Conservation (phyloP, 2,888 invertebrate species). For the Nasonovia ribisnigri region DNA sequence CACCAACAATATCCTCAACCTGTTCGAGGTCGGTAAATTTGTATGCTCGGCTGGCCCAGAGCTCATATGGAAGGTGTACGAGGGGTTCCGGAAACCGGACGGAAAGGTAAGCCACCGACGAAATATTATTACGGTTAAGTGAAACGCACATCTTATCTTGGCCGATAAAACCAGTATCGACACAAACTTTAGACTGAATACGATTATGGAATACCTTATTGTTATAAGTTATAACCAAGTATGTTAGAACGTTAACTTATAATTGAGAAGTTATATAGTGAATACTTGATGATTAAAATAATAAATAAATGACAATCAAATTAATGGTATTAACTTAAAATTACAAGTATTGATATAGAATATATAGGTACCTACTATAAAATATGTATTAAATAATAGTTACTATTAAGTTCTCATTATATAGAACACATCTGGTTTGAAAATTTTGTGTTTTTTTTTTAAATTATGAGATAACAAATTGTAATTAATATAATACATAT, state of each 20-base stretch:
- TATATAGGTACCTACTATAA: neutral
- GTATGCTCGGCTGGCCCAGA: constrained; percentile 88
- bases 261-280: neutral
- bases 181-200: neutral
- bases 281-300: neutral
- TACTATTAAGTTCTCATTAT: neutral
- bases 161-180: neutral
- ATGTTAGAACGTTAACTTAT: neutral
- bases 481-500: neutral
- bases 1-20: constrained; percentile 86
- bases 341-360: neutral
- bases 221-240: neutral
- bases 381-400: neutral
- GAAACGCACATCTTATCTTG: neutral
- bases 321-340: neutral
- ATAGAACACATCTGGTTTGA: neutral
- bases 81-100: constrained; percentile 88
- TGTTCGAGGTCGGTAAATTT: constrained; percentile 89
- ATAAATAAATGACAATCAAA: neutral
- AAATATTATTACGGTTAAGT: neutral
- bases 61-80: constrained; percentile 91
- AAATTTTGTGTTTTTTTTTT: neutral
- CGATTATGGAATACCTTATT: neutral
- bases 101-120: constrained; percentile 79
- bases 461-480: neutral